Percentiles rank a stretch among this genome's conserved stretches.
These are phyloP conservation scores for Keiferia lycopersicella DNA, from an alignment of 2,888 invertebrate genomes.

Conservation along the genomic window DNA sequence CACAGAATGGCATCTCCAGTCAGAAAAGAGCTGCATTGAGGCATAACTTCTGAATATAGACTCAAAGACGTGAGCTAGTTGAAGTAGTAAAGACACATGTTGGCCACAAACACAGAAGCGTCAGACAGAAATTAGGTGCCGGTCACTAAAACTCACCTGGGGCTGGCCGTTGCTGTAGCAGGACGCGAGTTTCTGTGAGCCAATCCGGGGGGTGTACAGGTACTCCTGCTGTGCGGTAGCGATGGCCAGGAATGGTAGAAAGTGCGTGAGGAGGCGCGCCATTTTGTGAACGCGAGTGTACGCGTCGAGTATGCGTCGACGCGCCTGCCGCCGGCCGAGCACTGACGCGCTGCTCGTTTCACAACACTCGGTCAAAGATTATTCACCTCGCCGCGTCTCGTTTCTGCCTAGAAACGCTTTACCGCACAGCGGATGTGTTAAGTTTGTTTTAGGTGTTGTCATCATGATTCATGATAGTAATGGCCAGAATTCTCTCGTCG, in stretches of 20 bases:
- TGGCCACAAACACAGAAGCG: conserved; percentile 47
- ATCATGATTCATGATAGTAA: too few species aligned
- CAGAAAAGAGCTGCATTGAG: background rate
- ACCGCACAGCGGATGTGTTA: background rate
- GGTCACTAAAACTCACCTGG: conserved; percentile 60
- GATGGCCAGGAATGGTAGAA: conserved; percentile 53
- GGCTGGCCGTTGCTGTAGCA: conserved; percentile 69
- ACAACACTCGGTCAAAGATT: conserved; percentile 69
- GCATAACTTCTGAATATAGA: conserved; percentile 23
- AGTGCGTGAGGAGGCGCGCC: conserved; percentile 60
- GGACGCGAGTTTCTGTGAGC: conserved; percentile 65
- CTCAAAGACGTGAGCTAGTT: conserved; percentile 10
- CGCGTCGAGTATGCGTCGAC: conserved; percentile 59
- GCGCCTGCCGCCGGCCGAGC: conserved; percentile 66
- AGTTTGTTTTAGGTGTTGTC: background rate
- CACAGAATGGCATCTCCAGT: background rate
- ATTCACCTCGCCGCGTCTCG: conserved; percentile 30
- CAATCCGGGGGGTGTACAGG: conserved; percentile 61
- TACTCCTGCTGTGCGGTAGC: conserved; percentile 60
- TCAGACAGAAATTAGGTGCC: conserved; percentile 28
- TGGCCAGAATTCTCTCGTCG: too few species aligned
- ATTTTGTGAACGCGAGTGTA: conserved; percentile 53
- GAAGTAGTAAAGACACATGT: conserved; percentile 30
- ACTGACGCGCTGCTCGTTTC: conserved; percentile 67
- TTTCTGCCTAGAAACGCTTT: background rate